Evolutionary conservation across 2,797 vertebrate genomes (phyloP).

Genomic region (Ispidina picta): DNA sequence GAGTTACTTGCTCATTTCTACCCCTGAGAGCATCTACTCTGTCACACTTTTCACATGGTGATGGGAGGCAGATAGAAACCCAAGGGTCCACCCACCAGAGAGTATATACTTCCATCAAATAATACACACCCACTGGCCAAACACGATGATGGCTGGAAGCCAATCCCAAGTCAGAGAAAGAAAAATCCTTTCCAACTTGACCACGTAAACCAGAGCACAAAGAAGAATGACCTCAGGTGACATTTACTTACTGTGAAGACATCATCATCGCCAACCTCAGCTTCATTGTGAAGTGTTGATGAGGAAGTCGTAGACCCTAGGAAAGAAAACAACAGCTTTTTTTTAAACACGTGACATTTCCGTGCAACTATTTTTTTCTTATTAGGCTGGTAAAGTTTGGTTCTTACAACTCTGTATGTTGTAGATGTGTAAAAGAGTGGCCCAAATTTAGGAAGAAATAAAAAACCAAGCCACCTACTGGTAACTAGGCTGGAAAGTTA

Average conservation of each 20-base stretch:
- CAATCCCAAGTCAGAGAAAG: neutral
- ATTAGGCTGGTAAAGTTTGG: neutral
- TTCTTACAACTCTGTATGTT: neutral
- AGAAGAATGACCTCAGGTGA: neutral
- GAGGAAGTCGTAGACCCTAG: constrained; percentile 97
- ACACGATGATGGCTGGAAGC: fast-evolving
- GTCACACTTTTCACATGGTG: fast-evolving
- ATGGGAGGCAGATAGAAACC: neutral
- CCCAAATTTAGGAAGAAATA: neutral
- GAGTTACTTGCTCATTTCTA: neutral
- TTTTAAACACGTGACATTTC: neutral
- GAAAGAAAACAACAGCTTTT: neutral
- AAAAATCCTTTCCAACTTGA: neutral
- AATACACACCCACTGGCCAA: constrained; percentile 14
- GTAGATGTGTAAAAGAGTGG: fast-evolving
- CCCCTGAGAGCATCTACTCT: neutral
- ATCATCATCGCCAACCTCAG: constrained; percentile 95
- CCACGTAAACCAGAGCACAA: neutral
- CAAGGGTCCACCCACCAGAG: neutral
- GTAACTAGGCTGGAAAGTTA: neutral
- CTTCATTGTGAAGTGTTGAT: constrained; percentile 95
- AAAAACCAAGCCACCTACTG: neutral
- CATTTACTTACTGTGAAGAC: constrained; percentile 94
- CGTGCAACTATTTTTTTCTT: neutral
- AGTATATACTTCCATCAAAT: neutral